Base-by-base conservation (phyloP, 2,888 invertebrate species). In the Stenchaetothrips biformis region DNA sequence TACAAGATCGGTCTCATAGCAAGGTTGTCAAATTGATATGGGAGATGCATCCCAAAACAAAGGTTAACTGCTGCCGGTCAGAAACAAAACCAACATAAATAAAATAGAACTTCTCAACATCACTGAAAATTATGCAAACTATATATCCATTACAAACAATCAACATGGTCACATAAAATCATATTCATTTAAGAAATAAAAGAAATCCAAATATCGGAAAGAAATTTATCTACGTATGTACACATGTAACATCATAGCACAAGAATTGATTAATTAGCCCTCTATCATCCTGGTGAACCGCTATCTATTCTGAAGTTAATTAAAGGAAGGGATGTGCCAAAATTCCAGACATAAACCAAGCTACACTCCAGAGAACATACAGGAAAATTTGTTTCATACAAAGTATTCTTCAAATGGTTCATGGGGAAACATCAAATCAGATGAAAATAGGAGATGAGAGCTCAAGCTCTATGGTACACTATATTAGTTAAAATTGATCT, bases 161-260 rank as follows among this genome's bases (percentile, higher is more conserved):
- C 67, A 74, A 74, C 67, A 25, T 25, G 25, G 67, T 74, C 67
- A 74, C 67, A 74, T 74, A 74, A 74, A 74, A 74, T 74, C 67
- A 74, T 74, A 74, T 74, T 25, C 67, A 74, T 25, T 74, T 74
- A 37, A 37, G 67, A 25, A 74, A 74, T 74, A 74, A 74, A 74
- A 74, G 21, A 25, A 74, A 74, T 74, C 67, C 67, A 74, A 74
- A 25, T 74, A 25, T 25, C 9, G 11, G 8, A 74, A 67, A 67
- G 67, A 74, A 74, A 11, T 74, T 74, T 74, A 74, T 74, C 25
- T 74, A 74, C 25, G 67, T 74, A 74, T 25, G 25, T 74, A 37
- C 37, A 37, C 37, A n/a, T n/a, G n/a, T 21, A 67, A 67, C 67
- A 67, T 25, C 67, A 74, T 25, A 25, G 67, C 21, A 74, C 25